Conservation (phyloP, 2,888 invertebrate genomes). For the Heliconius erato region DNA sequence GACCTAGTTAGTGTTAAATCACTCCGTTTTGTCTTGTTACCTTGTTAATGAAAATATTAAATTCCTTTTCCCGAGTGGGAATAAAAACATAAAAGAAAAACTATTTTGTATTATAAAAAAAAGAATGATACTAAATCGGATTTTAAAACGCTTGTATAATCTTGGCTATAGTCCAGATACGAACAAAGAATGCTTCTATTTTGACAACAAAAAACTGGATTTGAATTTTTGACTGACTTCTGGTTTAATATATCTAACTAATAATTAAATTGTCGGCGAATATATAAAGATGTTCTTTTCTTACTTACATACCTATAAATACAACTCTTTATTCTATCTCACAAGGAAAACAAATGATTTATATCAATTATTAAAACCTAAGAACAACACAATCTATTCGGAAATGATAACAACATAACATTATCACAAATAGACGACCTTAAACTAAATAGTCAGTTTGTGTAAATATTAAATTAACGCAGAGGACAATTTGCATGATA, state of each 20-base stretch:
- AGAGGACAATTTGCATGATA: constrained; percentile 30
- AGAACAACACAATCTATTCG: constrained; percentile 18
- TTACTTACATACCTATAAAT: background rate
- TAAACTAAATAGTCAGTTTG: constrained; percentile 46
- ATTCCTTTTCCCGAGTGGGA: background rate
- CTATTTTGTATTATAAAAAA: background rate
- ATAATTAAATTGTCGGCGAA: too few relatives aligned
- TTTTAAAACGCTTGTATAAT: constrained; percentile 30
- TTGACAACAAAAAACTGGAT: constrained; percentile 24
- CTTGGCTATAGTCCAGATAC: constrained; percentile 22
- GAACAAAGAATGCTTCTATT: constrained; percentile 11
- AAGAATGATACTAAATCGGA: constrained; percentile 14
- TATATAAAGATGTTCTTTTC: background rate
- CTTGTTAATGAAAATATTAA: too few relatives aligned
- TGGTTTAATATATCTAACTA: background rate
- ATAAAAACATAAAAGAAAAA: background rate
- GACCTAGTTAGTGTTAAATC: background rate
- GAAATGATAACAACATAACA: constrained; percentile 37
- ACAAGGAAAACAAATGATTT: background rate
- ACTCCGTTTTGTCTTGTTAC: background rate
- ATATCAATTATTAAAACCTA: background rate
- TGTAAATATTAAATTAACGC: constrained; percentile 30
- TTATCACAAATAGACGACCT: constrained; percentile 46
- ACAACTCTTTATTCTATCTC: too few relatives aligned
- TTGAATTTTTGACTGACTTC: constrained; percentile 16